Conservation (phyloP, 2,888 invertebrate species). For the Sinodicranocentrus sp. region DNA sequence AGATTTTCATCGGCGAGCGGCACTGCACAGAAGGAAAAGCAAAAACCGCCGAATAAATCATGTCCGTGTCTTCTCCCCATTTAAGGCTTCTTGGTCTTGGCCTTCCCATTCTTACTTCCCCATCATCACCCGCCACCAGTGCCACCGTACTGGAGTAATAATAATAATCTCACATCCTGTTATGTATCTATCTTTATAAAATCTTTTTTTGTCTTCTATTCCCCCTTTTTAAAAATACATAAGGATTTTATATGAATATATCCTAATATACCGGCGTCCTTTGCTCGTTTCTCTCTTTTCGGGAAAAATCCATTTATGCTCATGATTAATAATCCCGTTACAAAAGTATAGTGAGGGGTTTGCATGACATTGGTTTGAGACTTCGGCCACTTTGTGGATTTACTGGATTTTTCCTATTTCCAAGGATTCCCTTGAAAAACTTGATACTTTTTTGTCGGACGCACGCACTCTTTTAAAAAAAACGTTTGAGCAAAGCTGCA, state of each 20-base stretch:
- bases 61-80: slow-evolving; percentile 33
- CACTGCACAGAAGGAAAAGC: too few species aligned
- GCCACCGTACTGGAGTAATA: not conserved
- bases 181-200: too few species aligned
- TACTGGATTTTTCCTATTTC: not conserved
- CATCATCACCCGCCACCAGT: not conserved
- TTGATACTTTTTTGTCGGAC: slow-evolving; percentile 2
- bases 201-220: too few species aligned
- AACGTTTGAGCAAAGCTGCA: too few species aligned
- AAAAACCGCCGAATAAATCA: slow-evolving; percentile 26
- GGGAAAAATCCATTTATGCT: slow-evolving; percentile 10
- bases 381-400: not conserved
- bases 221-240: too few species aligned
- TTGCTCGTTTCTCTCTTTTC: too few species aligned
- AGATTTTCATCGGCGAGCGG: not conserved
- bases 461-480: too few species aligned
- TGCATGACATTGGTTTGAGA: too few species aligned
- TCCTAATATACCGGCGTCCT: too few species aligned
- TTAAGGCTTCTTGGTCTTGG: slow-evolving; percentile 35
- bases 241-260: too few species aligned
- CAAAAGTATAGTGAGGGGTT: too few species aligned
- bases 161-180: slow-evolving; percentile 45
- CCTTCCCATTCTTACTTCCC: slow-evolving; percentile 28
- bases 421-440: slow-evolving; percentile 2
- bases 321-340: slow-evolving; percentile 20